A percentile compares a stretch with the other conserved stretches of the same genome.
These are phyloP conservation scores for Boleophthalmus pectinirostris DNA, from an alignment of 2,113 vertebrate genomes.

Conservation along the genomic window DNA sequence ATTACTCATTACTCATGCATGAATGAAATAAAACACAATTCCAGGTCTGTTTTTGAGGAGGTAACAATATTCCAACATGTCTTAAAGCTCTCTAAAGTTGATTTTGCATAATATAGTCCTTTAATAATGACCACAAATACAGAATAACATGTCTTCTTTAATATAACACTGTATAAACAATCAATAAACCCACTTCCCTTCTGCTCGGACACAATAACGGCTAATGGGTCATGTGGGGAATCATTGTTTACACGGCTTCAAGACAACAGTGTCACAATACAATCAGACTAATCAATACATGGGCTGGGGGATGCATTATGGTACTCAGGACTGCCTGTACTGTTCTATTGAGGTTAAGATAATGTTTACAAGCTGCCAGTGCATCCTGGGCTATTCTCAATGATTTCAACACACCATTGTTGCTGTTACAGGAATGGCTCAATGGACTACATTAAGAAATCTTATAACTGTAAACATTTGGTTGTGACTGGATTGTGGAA, in stretches of 20 bases:
- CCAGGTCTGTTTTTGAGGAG: too few relatives aligned
- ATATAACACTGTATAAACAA: conserved; percentile 11
- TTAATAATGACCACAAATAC: background rate
- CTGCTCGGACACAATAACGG: background rate
- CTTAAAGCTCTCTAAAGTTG: too few relatives aligned
- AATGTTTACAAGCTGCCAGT: conserved; percentile 4
- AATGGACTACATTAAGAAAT: background rate
- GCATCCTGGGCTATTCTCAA: background rate
- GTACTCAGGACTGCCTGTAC: background rate
- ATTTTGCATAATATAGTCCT: too few relatives aligned
- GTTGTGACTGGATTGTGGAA: background rate
- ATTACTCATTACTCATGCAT: too few relatives aligned
- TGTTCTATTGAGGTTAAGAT: conserved; percentile 9
- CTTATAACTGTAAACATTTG: background rate
- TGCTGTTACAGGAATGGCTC: background rate
- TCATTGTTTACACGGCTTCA: conserved; percentile 6
- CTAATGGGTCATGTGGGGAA: background rate
- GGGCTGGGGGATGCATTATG: conserved; percentile 6
- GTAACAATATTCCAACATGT: too few relatives aligned
- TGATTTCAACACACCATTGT: background rate
- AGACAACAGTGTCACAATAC: conserved; percentile 6
- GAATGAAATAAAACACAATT: too few relatives aligned
- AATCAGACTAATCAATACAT: conserved; percentile 21
- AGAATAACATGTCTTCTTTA: background rate
- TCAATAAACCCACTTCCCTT: background rate